Evolutionary conservation across 2,113 vertebrate genomes (phyloP).

Genomic region (Myodes glareolus): DNA sequence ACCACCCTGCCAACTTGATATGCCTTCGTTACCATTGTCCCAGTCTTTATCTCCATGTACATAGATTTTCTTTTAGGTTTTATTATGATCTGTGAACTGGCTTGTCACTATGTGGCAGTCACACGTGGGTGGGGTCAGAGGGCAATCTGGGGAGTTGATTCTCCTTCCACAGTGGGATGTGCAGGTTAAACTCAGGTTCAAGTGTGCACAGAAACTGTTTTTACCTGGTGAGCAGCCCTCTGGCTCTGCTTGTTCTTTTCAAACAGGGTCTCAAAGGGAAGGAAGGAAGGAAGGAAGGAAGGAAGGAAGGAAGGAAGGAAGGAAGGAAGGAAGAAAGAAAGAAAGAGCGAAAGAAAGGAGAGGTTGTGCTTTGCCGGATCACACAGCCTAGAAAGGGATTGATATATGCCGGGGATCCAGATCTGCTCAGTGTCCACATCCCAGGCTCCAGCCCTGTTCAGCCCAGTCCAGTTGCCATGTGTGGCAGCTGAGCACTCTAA

Average conservation of each 20-base stretch:
- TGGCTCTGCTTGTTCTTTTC: background rate
- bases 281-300: too few species aligned
- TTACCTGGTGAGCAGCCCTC: background rate
- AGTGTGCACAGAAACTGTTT: background rate
- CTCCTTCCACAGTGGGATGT: background rate
- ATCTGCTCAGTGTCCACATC: background rate
- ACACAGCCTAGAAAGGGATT: background rate
- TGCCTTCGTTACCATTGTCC: background rate
- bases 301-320: too few species aligned
- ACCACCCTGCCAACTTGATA: background rate
- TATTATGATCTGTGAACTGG: background rate
- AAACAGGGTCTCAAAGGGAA: background rate
- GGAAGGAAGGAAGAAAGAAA: too few species aligned
- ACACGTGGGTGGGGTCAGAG: background rate
- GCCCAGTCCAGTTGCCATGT: background rate
- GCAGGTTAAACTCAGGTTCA: background rate
- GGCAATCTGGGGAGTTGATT: background rate
- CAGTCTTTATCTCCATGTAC: background rate
- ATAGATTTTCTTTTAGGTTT: background rate
- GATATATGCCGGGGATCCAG: background rate
- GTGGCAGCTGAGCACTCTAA: background rate
- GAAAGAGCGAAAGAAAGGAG: too few species aligned
- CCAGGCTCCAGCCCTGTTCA: background rate
- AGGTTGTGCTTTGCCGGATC: background rate
- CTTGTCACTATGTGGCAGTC: background rate